Evolutionary conservation across 2,888 invertebrate species (phyloP), one percentile per base, ranked within the genome.

Genomic region (Ennomos erosarius): DNA sequence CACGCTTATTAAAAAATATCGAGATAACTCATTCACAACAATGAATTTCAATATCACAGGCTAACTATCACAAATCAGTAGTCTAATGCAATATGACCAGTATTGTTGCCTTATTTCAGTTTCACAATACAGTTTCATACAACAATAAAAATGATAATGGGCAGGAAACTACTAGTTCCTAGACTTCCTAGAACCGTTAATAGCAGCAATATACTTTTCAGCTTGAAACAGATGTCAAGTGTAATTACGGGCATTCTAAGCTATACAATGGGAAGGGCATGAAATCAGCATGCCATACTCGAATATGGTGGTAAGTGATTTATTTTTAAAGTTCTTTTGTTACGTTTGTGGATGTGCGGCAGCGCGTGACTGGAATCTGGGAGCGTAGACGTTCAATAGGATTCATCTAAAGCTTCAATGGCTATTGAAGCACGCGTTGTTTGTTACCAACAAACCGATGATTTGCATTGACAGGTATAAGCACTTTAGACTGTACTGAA

Each of bases 281-380:
- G 12, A 56, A 26, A 48, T 43, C 46, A 3, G 13, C 11, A 13
- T 45, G 42, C 42, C 9, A n/a, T 16, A 35, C 42, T 16, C 38
- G 37, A 26, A n/a, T 49, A 51, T 51, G 46, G 59, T 53, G 48
- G 50, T 59, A 47, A 47, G 55, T 59, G 46, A 59, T 54, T 52
- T 45, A 50, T 59, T 50, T 46, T 55, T 59, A 58, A 53, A 58
- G 60, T 65, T 45, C 62, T 59, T 59, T 65, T 65, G 65, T 65
- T 60, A 59, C 59, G 54, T 52, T 62, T 59, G 56, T 60, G 59
- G 48, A 37, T 43, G 54, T 53, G 57, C 62, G 51, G 16, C 64
- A 45, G 46, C 39, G 60, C 67, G 65, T 67, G 63, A 65, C 51
- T 40, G 48, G 59, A 65, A 65, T 64, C 53, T 65, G 65, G 67